Percentiles rank a stretch among this genome's conserved stretches.
These are phyloP conservation scores for Ethmia dodecea DNA, from an alignment of 2,888 invertebrate genomes.

Conservation along the genomic window DNA sequence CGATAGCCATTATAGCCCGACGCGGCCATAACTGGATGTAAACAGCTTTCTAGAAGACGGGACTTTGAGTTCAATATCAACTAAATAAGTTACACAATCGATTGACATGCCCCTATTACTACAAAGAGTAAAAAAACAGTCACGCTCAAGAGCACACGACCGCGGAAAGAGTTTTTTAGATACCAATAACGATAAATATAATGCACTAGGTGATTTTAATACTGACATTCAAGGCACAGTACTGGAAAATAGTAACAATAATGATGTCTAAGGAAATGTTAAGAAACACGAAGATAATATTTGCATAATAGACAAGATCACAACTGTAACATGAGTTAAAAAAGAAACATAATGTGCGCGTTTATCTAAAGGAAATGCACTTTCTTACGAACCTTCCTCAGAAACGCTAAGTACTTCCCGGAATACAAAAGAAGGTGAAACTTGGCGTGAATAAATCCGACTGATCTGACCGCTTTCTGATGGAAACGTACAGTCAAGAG, in stretches of 20 bases:
- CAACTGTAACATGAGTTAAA: constrained; percentile 13
- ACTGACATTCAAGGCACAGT: too few species aligned
- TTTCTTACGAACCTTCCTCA: constrained; percentile 32
- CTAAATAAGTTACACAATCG: constrained; percentile 22
- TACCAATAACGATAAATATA: constrained; percentile 20
- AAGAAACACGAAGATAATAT: too few species aligned
- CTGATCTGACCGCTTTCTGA: constrained; percentile 45
- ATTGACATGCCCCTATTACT: constrained; percentile 13
- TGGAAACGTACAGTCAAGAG: constrained; percentile 24
- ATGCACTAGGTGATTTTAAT: constrained; percentile 20
- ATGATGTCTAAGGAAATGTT: too few species aligned
- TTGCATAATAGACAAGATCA: too few species aligned
- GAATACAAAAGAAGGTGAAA: constrained; percentile 67
- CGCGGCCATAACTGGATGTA: constrained; percentile 12
- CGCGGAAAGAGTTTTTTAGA: constrained; percentile 29
- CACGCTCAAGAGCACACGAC: constrained; percentile 47
- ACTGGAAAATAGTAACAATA: too few species aligned
- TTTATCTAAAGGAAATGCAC: constrained; percentile 40
- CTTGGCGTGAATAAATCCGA: constrained; percentile 22
- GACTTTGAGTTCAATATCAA: constrained; percentile 11
- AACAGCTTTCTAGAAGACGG: constrained; percentile 7
- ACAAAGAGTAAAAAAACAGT: constrained; percentile 37
- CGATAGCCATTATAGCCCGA: constrained; percentile 10
- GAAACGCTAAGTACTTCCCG: constrained; percentile 30
- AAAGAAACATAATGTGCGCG: constrained; percentile 13